These are phyloP conservation scores for Cynopterus brachyotis DNA, from an alignment of 2,113 vertebrate species.

Conservation along the genomic window DNA sequence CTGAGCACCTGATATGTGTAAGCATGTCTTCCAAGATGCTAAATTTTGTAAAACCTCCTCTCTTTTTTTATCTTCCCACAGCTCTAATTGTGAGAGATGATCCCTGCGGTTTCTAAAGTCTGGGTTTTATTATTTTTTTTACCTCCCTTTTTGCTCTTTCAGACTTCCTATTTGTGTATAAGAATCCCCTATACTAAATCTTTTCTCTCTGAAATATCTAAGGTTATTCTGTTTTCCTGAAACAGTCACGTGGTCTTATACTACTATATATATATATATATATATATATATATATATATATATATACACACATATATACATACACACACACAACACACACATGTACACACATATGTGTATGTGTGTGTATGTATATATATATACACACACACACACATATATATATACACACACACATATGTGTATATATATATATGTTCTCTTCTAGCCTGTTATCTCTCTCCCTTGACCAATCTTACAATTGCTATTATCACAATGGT, in stretches of 20 bases:
- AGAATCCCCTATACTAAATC: not conserved
- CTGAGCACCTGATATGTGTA: not conserved
- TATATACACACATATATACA: too few relatives aligned
- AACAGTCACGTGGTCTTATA: not conserved
- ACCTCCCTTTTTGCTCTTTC: not conserved
- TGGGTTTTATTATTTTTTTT: not conserved
- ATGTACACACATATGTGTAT: too few relatives aligned
- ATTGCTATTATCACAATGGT: not conserved
- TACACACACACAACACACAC: too few relatives aligned
- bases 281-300: too few relatives aligned
- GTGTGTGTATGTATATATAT: too few relatives aligned
- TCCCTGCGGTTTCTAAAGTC: not conserved
- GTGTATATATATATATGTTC: not conserved
- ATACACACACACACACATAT: too few relatives aligned
- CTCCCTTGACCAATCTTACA: not conserved
- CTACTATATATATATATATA: too few relatives aligned
- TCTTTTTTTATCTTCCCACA: not conserved
- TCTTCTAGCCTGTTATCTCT: not conserved
- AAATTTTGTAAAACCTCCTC: not conserved
- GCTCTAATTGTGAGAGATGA: not conserved
- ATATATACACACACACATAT: too few relatives aligned
- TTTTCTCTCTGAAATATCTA: not conserved
- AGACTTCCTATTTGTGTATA: not conserved
- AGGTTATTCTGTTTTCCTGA: not conserved
- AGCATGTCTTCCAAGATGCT: not conserved